Base-by-base conservation (phyloP, 2,113 vertebrate species). In the Oceanites oceanicus region DNA sequence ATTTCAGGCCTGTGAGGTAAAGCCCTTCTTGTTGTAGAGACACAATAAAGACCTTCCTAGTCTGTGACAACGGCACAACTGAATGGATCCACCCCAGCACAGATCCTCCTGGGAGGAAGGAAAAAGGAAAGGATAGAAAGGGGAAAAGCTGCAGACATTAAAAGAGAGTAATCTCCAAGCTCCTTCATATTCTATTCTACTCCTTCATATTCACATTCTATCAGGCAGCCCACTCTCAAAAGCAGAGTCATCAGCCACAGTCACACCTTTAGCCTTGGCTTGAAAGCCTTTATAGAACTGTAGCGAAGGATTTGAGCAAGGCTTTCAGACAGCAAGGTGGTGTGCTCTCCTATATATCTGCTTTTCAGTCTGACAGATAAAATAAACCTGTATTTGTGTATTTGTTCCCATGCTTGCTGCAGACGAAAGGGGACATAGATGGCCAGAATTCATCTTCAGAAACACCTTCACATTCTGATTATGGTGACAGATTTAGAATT, bases 211-310 rank as follows among this genome's bases (percentile, higher is more conserved):
- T 83, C 88, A 26, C 59, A 92, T 86, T 92, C 71, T 76, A 94
- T 23, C 70, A 95, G 75, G 78, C 45, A 90, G 34, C 63, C 47
- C 47, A 63, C 32, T 70, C 53, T 92, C 25, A 20, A 94, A 95
- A 91, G 81, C 3, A 92, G 87, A 90, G 38, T 38, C 38, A 38
- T 93, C 84, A 94, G 34, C 23, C 66, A 77, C 32, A 87, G 68
- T n/a, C 55, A 91, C 49, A 94, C 53, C 92, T 96, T 95, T 50
- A 92, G 58, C 92, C 90, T 92, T 63, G 36, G 66, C 78, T 34
- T 86, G 84, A 97, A 96, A 63, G 65, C 56, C 77, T 96, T 96
- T 92, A 89, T 12, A 81, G 92, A 94, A 95, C 29, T 47, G 27
- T 9, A 80, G 59, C 65, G 77, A 95, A 85, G 47, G 27, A 94